Evolutionary conservation across 2,113 vertebrate species (phyloP).

Genomic region (Archilochus colubris): DNA sequence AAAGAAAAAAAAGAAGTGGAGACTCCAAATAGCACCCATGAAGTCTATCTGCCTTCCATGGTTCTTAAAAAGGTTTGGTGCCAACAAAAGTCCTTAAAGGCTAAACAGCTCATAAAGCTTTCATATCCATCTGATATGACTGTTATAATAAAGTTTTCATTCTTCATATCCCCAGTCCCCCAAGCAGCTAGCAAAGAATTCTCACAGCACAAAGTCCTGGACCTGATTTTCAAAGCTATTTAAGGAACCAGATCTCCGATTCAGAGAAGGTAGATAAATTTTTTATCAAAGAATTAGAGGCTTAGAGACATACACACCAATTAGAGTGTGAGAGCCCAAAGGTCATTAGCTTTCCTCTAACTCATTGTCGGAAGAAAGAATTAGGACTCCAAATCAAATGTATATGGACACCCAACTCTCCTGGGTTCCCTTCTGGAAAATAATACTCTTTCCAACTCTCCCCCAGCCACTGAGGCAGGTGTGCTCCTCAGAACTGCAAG

Average conservation of each 20-base stretch:
- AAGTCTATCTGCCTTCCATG: not conserved
- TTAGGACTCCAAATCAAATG: not conserved
- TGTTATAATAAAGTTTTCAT: not conserved
- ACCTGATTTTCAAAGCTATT: not conserved
- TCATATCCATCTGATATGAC: not conserved
- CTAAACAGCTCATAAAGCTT: not conserved
- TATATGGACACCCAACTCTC: not conserved
- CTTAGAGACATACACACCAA: not conserved
- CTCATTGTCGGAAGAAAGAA: not conserved
- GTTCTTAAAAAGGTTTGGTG: not conserved
- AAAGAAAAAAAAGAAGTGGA: not conserved
- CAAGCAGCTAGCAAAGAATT: not conserved
- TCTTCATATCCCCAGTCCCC: not conserved
- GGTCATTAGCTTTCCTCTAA: not conserved
- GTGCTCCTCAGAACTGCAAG: not conserved
- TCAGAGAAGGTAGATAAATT: not conserved
- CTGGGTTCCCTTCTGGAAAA: constrained; percentile 2
- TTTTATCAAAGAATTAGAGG: not conserved
- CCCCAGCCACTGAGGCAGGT: not conserved
- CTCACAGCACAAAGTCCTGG: not conserved
- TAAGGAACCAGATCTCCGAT: not conserved
- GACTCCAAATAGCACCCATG: not conserved
- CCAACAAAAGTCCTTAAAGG: not conserved
- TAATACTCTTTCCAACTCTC: not conserved
- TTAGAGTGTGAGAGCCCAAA: not conserved